A percentile compares a stretch with the other conserved stretches of the same genome.
Evolutionary conservation across 2,797 vertebrate species (phyloP).

Genomic region (Pseudochromis fuscus): DNA sequence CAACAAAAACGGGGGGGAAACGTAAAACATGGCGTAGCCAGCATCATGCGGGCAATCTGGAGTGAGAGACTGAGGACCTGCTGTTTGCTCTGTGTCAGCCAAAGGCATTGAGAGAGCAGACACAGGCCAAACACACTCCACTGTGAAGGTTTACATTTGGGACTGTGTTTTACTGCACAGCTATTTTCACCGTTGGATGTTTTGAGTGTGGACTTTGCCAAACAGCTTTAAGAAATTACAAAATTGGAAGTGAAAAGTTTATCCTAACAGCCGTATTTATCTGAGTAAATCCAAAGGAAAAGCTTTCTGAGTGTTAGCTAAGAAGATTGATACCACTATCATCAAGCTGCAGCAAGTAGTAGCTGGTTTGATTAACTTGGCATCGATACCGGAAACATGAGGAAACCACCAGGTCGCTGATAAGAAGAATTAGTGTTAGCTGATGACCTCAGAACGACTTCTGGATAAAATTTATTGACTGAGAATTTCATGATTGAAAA

Average conservation of each 20-base stretch:
- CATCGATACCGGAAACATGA: too few species aligned
- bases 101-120: conserved; percentile 48
- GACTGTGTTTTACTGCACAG: conserved; percentile 6
- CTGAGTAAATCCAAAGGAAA: too few species aligned
- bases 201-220: conserved; percentile 8
- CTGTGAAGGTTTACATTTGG: conserved; percentile 35
- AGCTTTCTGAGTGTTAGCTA: too few species aligned
- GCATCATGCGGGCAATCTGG: conserved; percentile 72
- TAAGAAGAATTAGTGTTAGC: too few species aligned
- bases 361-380: too few species aligned
- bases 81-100: conserved; percentile 76
- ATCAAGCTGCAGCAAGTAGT: too few species aligned
- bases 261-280: conserved; percentile 3
- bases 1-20: conserved; percentile 60
- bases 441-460: too few species aligned
- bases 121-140: conserved; percentile 44
- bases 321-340: too few species aligned
- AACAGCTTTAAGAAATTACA: background rate
- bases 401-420: too few species aligned
- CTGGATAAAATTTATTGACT: too few species aligned
- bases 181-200: conserved; percentile 5
- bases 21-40: conserved; percentile 51
- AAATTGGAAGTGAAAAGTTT: conserved; percentile 1
- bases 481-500: too few species aligned
- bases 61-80: conserved; percentile 72